These are phyloP conservation scores for Falco novaeseelandiae DNA, from an alignment of 2,797 vertebrate species.

Conservation along the genomic window DNA sequence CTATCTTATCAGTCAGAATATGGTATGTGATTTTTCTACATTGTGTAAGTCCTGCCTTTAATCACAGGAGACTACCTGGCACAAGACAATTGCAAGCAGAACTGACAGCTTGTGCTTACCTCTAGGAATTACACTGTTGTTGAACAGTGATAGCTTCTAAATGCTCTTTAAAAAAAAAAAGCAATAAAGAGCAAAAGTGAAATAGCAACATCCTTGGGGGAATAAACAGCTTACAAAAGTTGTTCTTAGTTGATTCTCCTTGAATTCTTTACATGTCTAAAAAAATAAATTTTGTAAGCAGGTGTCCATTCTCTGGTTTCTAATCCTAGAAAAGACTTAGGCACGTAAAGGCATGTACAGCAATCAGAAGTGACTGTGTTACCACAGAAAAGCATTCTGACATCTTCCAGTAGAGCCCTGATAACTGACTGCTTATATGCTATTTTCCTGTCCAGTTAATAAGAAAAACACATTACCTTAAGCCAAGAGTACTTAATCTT, in stretches of 20 bases:
- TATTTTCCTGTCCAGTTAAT: not conserved
- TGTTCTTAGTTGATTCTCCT: not conserved
- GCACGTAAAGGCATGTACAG: not conserved
- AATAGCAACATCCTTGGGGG: not conserved
- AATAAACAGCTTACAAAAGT: not conserved
- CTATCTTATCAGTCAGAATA: not conserved
- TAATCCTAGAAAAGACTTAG: not conserved
- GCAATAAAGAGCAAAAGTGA: not conserved
- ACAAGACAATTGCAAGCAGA: not conserved
- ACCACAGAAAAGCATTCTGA: not conserved
- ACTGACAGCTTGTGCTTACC: constrained; percentile 18
- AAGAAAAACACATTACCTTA: not conserved
- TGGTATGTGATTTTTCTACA: not conserved
- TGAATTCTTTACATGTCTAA: not conserved
- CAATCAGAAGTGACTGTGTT: not conserved
- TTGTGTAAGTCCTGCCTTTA: not conserved
- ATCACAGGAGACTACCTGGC: not conserved
- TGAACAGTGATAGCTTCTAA: not conserved
- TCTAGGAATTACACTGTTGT: not conserved
- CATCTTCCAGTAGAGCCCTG: not conserved
- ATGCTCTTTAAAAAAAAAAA: not conserved
- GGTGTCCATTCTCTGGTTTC: not conserved
- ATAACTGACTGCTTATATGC: not conserved
- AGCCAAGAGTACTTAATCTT: not conserved
- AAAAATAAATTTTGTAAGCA: not conserved